Base-by-base conservation (phyloP, 2,888 invertebrate species). In the Eueremaeus valkanovi region DNA sequence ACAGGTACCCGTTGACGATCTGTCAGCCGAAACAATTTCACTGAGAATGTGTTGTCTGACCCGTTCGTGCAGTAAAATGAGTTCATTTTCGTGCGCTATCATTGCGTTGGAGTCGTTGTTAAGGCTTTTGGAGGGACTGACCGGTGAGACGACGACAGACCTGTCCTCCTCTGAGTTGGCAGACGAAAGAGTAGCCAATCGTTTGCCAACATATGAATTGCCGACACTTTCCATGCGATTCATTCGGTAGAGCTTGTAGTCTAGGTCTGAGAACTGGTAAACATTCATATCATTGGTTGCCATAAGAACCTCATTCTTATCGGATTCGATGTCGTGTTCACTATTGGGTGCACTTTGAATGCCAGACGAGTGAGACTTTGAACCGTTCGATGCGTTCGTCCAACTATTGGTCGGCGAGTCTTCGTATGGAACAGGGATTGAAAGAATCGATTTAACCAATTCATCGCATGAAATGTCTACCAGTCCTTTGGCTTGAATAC, bases 151-250 rank as follows among this genome's bases (percentile, higher is more conserved):
- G 40, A 21, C 73, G 18, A 51, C 72, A 18, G 72, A 72, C 11
- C 42, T 51, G 72, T 49, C 76, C 72, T 66, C 76, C 9, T 76
- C 76, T n/a, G 76, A 74, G 33, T 77, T 75, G 24, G 77, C 76
- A 11, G 78, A 78, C 16, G 78, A 79, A 36, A 36, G 66, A 81
- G 88, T 88, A 51, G 90, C 90, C 80, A 90, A 84, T 80, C 90
- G 85, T 83, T 90, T 89, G 68, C 90, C 90, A 73, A 90, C 90
- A 80, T 92, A 91, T 79, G 91, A 90, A 84, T 90, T 91, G 45
- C 89, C 89, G 40, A 66, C 66, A 78, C 85, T n/a, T n/a, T n/a
- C n/a, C n/a, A n/a, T n/a, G n/a, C n/a, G 84, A 82, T 91, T 91
- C 77, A 80, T 78, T 16, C 91, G 86, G 79, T 90, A 86, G 76